Conservation (phyloP, 2,888 invertebrate species). For the Crossocerus cetratus region DNA sequence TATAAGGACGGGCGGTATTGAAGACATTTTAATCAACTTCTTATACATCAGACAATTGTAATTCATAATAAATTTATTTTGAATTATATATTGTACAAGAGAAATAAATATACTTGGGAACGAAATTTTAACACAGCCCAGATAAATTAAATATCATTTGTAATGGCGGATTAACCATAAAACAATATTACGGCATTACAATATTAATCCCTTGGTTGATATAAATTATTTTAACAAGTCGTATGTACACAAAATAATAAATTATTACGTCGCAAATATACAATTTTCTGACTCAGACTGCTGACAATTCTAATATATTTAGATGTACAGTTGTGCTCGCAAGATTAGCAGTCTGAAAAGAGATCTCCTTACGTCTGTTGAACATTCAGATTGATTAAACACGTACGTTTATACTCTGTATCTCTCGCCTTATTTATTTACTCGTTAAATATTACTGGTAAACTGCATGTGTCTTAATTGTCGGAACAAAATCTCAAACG, state of each 20-base stretch:
- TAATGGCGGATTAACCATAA: not conserved
- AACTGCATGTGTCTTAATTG: no score
- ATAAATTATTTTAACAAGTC: not conserved
- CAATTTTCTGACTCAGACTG: slow-evolving; percentile 7
- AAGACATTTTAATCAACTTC: not conserved
- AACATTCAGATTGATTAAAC: slow-evolving; percentile 21
- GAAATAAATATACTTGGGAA: slow-evolving; percentile 9
- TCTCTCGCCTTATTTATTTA: slow-evolving; percentile 16
- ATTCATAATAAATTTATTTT: no score
- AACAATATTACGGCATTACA: not conserved
- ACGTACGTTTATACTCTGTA: slow-evolving; percentile 20
- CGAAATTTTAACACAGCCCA: slow-evolving; percentile 5
- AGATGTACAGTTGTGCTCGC: slow-evolving; percentile 44
- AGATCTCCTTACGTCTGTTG: not conserved
- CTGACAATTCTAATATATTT: no score
- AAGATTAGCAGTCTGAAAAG: slow-evolving; percentile 27
- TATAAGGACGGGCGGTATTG: no score
- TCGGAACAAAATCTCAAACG: no score
- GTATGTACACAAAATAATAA: slow-evolving; percentile 27
- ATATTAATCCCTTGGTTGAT: not conserved
- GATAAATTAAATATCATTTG: no score
- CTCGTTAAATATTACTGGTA: not conserved
- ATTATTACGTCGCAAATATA: slow-evolving; percentile 31
- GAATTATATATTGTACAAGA: not conserved
- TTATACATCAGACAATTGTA: not conserved